phyloP scores from a whole-genome alignment of 2,797 vertebrate species.

The Trachurus trachurus region DNA sequence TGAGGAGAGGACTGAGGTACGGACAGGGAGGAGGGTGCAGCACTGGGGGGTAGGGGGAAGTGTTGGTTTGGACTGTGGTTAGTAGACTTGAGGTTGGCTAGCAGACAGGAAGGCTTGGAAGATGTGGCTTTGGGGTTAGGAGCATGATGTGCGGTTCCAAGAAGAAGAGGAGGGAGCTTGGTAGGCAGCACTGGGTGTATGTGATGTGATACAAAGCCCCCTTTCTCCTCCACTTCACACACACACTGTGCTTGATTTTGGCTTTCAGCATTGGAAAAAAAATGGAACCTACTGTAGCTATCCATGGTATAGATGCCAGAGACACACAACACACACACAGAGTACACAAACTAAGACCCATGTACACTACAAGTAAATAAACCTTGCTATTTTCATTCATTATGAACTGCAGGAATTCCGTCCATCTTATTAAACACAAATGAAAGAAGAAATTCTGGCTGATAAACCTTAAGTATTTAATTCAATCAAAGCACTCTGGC shows the following conservation, averaged over 20 bases:
- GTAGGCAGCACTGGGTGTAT: conserved; percentile 51
- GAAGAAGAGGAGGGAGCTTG: conserved; percentile 34
- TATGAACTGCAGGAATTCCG: conserved; percentile 8
- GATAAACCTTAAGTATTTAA: conserved; percentile 35
- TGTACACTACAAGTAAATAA: conserved; percentile 35
- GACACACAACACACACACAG: conserved; percentile 43
- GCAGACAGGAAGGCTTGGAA: conserved; percentile 23
- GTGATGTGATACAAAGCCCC: conserved; percentile 79
- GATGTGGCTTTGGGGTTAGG: conserved; percentile 31
- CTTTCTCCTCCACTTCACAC: conserved; percentile 73
- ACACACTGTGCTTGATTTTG: conserved; percentile 53
- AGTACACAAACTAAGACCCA: conserved; percentile 45
- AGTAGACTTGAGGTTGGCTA: conserved; percentile 33
- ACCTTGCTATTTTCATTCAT: conserved; percentile 16
- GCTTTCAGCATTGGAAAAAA: conserved; percentile 61
- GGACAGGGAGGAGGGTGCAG: neutral
- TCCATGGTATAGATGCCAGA: conserved; percentile 47
- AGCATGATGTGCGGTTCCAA: conserved; percentile 44
- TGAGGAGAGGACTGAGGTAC: conserved; percentile 40
- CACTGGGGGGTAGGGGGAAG: conserved; percentile 14
- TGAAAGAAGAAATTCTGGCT: conserved; percentile 18
- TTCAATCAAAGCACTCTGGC: conserved; percentile 30
- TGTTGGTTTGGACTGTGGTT: conserved; percentile 41
- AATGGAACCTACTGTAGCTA: conserved; percentile 55
- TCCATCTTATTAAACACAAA: conserved; percentile 25